Conservation (phyloP, 2,888 invertebrate genomes). For the Synergus gifuensis region DNA sequence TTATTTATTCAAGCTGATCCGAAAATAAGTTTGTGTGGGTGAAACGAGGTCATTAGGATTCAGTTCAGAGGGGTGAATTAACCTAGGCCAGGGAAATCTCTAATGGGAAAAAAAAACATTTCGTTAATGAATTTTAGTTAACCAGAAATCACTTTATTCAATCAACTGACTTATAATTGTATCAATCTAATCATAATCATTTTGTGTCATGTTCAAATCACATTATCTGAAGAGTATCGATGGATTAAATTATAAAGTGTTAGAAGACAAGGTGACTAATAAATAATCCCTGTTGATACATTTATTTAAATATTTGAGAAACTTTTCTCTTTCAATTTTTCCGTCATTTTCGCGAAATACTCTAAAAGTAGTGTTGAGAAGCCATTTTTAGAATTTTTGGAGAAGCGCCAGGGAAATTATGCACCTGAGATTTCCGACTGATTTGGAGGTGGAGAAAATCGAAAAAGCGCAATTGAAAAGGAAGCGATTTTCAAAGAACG, state of each 20-base stretch:
- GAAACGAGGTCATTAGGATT: background rate
- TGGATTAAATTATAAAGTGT: too few relatives aligned
- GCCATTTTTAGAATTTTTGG: background rate
- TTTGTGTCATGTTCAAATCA: too few relatives aligned
- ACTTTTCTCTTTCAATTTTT: too few relatives aligned
- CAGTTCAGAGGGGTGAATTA: background rate
- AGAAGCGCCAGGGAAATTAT: background rate
- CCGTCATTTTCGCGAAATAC: background rate
- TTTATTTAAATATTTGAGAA: too few relatives aligned
- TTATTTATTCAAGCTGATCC: conserved; percentile 24
- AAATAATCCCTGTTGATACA: too few relatives aligned
- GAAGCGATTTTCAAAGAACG: conserved; percentile 61
- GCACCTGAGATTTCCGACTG: background rate
- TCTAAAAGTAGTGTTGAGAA: background rate
- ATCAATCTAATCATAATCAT: too few relatives aligned
- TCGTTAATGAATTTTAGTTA: background rate
- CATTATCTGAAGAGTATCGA: too few relatives aligned
- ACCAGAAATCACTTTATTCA: background rate
- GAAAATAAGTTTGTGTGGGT: background rate
- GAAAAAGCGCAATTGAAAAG: conserved; percentile 46
- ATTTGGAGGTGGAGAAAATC: conserved; percentile 49
- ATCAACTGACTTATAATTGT: too few relatives aligned
- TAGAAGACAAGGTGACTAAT: too few relatives aligned
- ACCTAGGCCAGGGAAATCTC: background rate
- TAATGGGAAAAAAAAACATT: background rate